Evolutionary conservation across 2,888 invertebrate species (phyloP), one percentile per base, ranked within the genome.

Genomic region (Tiphia femorata): DNA sequence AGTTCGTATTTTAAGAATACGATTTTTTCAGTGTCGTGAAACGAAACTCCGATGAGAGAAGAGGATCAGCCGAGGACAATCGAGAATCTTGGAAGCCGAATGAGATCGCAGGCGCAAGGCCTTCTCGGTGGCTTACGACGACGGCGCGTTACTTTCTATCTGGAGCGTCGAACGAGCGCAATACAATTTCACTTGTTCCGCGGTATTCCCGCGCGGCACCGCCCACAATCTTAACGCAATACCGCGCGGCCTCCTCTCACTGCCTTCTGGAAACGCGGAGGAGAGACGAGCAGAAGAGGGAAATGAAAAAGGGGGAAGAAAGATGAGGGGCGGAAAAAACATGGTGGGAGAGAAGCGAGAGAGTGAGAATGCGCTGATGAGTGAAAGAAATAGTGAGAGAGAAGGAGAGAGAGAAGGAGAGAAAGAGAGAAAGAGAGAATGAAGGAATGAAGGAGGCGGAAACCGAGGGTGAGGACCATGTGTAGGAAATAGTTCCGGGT

Each of bases 161-260:
- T 66, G 67, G 64, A 75, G 73, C 73, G 60, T 62, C 64, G 58
- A 60, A 72, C 55, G n/a, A n/a, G n/a, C 37, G 70, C 72, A 75
- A 72, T 77, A 75, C 70, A 77, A 78, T 78, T 78, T 78, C 78
- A 78, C 74, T 78, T 75, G 75, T 73, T 75, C 65, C 70, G 60
- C 63, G 53, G 43, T 62, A 38, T 58, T 48, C 49, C 44, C 33
- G 41, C 35, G 16, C 47, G 21, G 20, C 58, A 55, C 58, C 60
- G 47, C 70, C 59, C 50, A 62, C 55, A 38, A 51, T 38, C 42
- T 46, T 40, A 54, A 38, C 40, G 40, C 54, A 48, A 46, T 37
- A 48, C 44, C 60, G 10, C 20, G 29, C 33, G 41, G 42, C 37
- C 47, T 41, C 51, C 49, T 56, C 58, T 57, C 52, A 46, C 55